Base-by-base conservation (phyloP, 2,113 vertebrate genomes). In the Gymnorhina tibicen region DNA sequence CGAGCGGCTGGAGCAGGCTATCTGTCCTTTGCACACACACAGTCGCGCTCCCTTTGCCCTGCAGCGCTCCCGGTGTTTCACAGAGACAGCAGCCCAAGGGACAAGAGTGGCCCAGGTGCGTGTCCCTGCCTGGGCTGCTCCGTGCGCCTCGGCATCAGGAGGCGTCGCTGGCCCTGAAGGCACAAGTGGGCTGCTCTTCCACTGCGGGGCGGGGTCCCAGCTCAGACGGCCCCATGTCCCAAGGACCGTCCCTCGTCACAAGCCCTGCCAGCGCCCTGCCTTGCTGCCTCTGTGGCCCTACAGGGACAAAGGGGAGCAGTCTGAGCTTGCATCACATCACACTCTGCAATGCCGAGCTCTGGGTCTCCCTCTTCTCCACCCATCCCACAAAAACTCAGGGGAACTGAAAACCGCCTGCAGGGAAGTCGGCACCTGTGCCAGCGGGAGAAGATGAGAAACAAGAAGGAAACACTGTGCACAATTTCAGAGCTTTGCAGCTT, bases 261-360 rank as follows among this genome's bases (percentile, higher is more conserved):
- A 56, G 53, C 39, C 58, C 13, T 67, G 39, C 32, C 58, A 44
- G 59, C 0, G 0, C 39, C 41, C 19, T 6, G 17, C 5, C 26
- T 78, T 13, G 5, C 56, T 62, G 23, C 24, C 21, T 44, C n/a
- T 2, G 1, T 13, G 6, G 35, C 39, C 63, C 55, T 27, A 3
- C 0, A 1, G 16, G 68, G 44, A 64, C 11, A 2, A 16, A n/a
- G 0, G 3, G 44, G 14, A 87, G 53, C n/a, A n/a, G 33, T 0
- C 7, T 9, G 44, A 84, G 35, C 42, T 55, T 35, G 9, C 4
- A 16, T 23, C 44, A 30, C 41, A 8, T 30, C 35, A 7, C 8
- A 1, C 19, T 37, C 67, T 12, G 41, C 67, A 47, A 0, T 1
- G 2, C 55, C 0, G 0, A 20, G 56, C 62, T 27, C 70, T 12